Conservation (phyloP, 1,140 invertebrate genomes). For the Monomorium pharaonis region DNA sequence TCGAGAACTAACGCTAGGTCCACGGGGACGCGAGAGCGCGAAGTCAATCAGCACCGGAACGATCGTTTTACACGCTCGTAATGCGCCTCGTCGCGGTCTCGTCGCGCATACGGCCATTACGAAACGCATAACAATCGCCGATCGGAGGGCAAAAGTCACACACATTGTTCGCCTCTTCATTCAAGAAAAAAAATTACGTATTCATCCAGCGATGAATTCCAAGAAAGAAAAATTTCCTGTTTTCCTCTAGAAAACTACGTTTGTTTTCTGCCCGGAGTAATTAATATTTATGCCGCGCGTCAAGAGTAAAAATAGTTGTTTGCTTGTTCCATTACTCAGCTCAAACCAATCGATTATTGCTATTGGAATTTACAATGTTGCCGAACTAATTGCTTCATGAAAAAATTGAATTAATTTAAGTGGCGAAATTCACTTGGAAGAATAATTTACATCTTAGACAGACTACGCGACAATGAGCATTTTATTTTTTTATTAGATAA, state of each 20-base stretch:
- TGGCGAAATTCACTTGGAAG: neutral
- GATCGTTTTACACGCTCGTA: slow-evolving; percentile 39
- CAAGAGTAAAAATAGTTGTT: neutral
- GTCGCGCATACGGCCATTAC: neutral
- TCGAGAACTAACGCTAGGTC: neutral
- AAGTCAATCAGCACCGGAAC: neutral
- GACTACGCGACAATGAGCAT: neutral
- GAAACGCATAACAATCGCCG: neutral
- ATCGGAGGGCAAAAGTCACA: neutral
- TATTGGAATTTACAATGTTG: neutral
- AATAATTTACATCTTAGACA: neutral
- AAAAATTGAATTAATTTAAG: neutral
- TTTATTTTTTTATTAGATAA: neutral
- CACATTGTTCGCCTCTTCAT: neutral
- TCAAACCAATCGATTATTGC: neutral
- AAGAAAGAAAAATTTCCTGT: neutral
- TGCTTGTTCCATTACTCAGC: neutral
- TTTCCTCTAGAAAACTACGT: neutral
- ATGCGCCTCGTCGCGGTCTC: neutral
- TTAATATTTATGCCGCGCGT: slow-evolving; percentile 13
- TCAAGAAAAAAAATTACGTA: neutral
- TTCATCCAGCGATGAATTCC: neutral
- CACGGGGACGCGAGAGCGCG: neutral
- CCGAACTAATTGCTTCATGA: neutral
- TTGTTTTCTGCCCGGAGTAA: neutral